Evolutionary conservation across 2,113 vertebrate genomes (phyloP), one percentile per base, ranked within the genome.

Genomic region (Oryzias woworae): DNA sequence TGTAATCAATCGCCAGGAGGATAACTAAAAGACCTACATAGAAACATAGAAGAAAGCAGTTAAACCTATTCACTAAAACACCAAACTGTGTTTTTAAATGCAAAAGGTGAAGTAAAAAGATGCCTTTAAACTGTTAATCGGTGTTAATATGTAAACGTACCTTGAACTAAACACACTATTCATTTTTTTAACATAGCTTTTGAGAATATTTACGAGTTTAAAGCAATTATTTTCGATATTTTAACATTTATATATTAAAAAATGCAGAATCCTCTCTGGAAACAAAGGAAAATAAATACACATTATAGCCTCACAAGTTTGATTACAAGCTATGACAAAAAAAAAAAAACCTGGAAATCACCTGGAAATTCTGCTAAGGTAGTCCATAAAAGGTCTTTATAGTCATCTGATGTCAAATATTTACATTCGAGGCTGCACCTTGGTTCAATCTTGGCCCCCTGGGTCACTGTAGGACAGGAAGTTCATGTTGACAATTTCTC

Each of bases 351-450:
- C 20, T 20, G 20, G 20, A 20, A 20, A 20, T 81, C 53, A 97
- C 96, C 96, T 90, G 96, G 96, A 78, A 98, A 95, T 80, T 98
- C 96, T 3, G 95, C 96, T 20, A 97, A 82, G 0, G 94, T 95
- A 1, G 96, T 98, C 96, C 95, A 98, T 68, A 98, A 91, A 59
- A 98, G 90, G 54, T 96, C 94, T 49, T 89, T 94, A 91, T 98
- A 98, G 58, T 98, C 96, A 17, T 89, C 91, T 66, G 92, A 84
- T 3, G 93, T 95, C 82, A 98, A 88, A 77, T 93, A 94, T 82
- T 94, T 94, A 58, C 95, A 98, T 69, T 93, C 92, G 73, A 97
- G 86, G 73, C 89, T 92, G 79, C 96, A 98, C 14, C 89, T 91
- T 0, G 91, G 91, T 74, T 95, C 92, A 2, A 87, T 88, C 66